These are phyloP conservation scores for Carapus acus DNA, from an alignment of 2,797 vertebrate species.

Conservation along the genomic window DNA sequence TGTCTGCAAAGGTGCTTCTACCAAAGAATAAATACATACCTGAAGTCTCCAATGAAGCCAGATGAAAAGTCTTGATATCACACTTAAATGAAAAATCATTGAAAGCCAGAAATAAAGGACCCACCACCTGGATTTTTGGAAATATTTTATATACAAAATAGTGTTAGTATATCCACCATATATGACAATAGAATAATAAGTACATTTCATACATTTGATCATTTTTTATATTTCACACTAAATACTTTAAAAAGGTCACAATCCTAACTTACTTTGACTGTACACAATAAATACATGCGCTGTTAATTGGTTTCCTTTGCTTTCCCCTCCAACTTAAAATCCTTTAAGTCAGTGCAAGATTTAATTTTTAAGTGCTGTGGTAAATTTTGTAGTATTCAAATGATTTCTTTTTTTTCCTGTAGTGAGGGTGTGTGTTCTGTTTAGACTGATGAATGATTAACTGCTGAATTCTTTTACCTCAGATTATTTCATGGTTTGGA, in stretches of 20 bases:
- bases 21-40: too few species aligned
- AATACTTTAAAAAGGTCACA: conserved; percentile 63
- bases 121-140: conserved; percentile 37
- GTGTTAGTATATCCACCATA: conserved; percentile 63
- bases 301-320: conserved; percentile 20
- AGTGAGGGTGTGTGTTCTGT: not conserved
- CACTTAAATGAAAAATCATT: not conserved
- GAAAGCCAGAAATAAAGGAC: not conserved
- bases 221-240: conserved; percentile 58
- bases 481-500: too few species aligned
- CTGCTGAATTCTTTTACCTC: not conserved
- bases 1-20: too few species aligned
- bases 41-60: too few species aligned
- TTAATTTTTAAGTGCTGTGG: conserved; percentile 35
- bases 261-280: conserved; percentile 40
- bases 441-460: conserved; percentile 7
- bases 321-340: conserved; percentile 46
- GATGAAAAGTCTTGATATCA: not conserved
- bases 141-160: conserved; percentile 75
- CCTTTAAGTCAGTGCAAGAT: conserved; percentile 50
- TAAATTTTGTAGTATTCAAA: conserved; percentile 10
- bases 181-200: conserved; percentile 53
- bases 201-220: conserved; percentile 54
- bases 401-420: not conserved
- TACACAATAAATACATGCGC: conserved; percentile 71